Conservation (phyloP, 2,888 invertebrate genomes). For the Epirrita christyi region DNA sequence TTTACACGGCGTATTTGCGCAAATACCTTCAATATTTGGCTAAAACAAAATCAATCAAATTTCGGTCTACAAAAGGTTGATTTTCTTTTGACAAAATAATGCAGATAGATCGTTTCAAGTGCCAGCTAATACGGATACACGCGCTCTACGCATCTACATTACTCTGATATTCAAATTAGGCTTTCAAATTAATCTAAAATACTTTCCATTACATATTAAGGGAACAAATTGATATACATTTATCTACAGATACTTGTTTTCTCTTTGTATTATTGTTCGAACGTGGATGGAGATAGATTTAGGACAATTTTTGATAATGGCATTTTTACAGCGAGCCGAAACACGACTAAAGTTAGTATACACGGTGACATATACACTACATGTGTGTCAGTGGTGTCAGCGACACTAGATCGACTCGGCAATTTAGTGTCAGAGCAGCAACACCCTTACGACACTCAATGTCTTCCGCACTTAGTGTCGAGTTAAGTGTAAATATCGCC, state of each 20-base stretch:
- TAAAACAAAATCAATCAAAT: conserved; percentile 12
- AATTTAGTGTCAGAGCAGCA: too few relatives aligned
- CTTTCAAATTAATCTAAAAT: conserved; percentile 49
- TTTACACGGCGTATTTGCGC: background rate
- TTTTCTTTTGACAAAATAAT: background rate
- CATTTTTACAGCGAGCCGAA: conserved; percentile 64
- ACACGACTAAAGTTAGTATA: conserved; percentile 50
- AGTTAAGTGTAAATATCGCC: too few relatives aligned
- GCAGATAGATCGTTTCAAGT: conserved; percentile 7
- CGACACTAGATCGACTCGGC: too few relatives aligned
- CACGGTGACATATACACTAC: conserved; percentile 53
- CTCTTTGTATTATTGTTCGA: conserved; percentile 73
- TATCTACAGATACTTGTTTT: conserved; percentile 32
- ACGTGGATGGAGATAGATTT: conserved; percentile 79
- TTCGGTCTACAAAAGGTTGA: background rate
- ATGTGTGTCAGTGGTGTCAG: conserved; percentile 15
- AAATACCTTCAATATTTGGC: background rate
- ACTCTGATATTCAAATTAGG: conserved; percentile 59
- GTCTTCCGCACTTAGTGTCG: too few relatives aligned
- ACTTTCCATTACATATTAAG: conserved; percentile 35
- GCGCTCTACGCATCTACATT: conserved; percentile 65
- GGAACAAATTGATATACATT: conserved; percentile 35
- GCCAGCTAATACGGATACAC: conserved; percentile 55
- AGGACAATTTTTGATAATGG: conserved; percentile 68
- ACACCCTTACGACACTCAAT: too few relatives aligned